Evolutionary conservation across 2,888 invertebrate genomes (phyloP), one percentile per base, ranked within the genome.

Genomic region (Hydraecia micacea): DNA sequence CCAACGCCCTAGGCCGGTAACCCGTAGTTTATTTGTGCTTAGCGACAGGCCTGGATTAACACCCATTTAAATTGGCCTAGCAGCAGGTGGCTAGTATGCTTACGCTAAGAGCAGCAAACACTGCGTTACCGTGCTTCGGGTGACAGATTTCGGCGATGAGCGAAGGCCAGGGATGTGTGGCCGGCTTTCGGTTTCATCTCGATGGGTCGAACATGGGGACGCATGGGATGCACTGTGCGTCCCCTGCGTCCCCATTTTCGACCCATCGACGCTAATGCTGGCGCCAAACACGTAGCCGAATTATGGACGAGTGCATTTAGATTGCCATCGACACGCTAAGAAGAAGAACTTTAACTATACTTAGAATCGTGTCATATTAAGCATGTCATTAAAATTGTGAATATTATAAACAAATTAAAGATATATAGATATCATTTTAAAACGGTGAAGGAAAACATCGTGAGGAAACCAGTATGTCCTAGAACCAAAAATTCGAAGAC

Each of bases 1-100:
- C 49, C 32, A 80, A 74, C 75, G 75, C 68, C 68, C 52, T 49
- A 42, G 58, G 15, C 25, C 4, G 25, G 39, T 11, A 46, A 46
- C n/a, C 3, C 18, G 18, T 25, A 21, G 55, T 71, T 66, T 3
- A 58, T 49, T 77, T 36, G 18, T 21, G 25, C 9, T 65, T 49
- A 60, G 60, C 52, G 52, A 46, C 28, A 65, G 13, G 15, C 25
- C 5, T 73, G 15, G 11, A 52, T 65, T 11, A 52, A 60, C 42
- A 52, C 60, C 62, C 28, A 21, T 2, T 7, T 21, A 46, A 28
- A 28, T 42, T 18, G 9, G 11, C 11, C 3, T 42, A 67, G 18
- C 58, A 7, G 15, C 13, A 13, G 13, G 58, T 13, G 13, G n/a
- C n/a, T 55, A 55, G n/a, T n/a, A n/a, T 55, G 55, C 55, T 55